Base-by-base conservation (phyloP, 2,888 invertebrate genomes). In the Caenorhabditis drosophilae region DNA sequence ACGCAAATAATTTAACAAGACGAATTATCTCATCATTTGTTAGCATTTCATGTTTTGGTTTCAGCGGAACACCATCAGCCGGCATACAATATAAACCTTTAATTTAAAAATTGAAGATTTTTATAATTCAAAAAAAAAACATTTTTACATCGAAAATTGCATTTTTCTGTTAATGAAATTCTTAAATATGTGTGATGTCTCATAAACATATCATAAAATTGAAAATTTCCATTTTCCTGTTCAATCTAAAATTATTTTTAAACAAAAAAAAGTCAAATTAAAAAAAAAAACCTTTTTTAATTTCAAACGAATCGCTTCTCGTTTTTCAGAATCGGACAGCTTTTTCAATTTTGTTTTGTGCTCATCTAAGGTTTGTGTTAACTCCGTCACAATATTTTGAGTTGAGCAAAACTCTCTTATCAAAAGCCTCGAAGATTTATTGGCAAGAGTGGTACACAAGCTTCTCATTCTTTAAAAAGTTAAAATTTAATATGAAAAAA, bases 61-160 rank as follows among this genome's bases (percentile, higher is more conserved):
- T 90, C 70, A 98, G 86, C 54, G 89, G 86, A 54, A 95, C 92
- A 42, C 98, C 98, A 83, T 93, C 93, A 40, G 90, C 91, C 9
- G 98, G 98, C 98, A 99, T 99, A 85, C 98, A 98, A 85, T 98
- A 97, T 1, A 69, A 51, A 59, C 81, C 81, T 80, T 36, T 47
- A 18, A 58, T 26, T 20, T 46, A 3, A 20, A 34, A n/a, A 27
- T 18, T 20, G 23, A 53, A 22, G 6, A 16, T 35, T n/a, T 1
- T 7, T 11, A 11, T 18, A 26, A 44, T 15, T 34, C 11, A 53
- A 18, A 36, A n/a, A n/a, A n/a, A n/a, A n/a, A n/a, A n/a, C n/a
- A n/a, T 64, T 88, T 91, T 89, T 88, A 95, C 97, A 98, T 87
- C 97, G 88, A 74, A 98, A 88, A 87, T 97, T 98, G 85, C 98